Base-by-base conservation (phyloP, 2,888 invertebrate genomes). In the Ornithoptera priamus region DNA sequence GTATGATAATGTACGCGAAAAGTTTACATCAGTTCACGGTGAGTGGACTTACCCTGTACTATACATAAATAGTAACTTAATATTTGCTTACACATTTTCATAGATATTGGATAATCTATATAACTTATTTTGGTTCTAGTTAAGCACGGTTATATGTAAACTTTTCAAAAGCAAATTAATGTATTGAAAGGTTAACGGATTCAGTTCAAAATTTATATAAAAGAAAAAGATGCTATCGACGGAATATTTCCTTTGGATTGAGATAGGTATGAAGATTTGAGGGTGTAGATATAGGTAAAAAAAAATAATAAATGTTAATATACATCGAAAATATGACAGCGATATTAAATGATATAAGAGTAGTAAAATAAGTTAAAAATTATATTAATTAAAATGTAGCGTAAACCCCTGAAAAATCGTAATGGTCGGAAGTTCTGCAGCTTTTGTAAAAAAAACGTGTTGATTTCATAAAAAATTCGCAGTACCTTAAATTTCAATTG, bases 1-100 rank as follows among this genome's bases (percentile, higher is more conserved):
- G 85, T 80, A 78, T 77, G 76, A 81, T 82, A 80, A 85, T 84
- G 85, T 80, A 79, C 78, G 81, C 79, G 80, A 81, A 81, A 87
- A 88, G 79, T 88, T 85, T 85, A 76, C 81, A 79, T 76, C 78
- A 77, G 80, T 80, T 83, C 75, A 81, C 81, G 88, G 91, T 92
- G 78, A 90, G 91, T 81, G 72, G 18, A 58, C 22, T 61, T 20
- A 22, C n/a, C 6, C 17, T 61, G 50, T 5, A 50, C 10, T 15
- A 17, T 50, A 1, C 17, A 17, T 15, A 50, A 50, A 12, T 50
- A 15, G 2, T 50, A 50, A 50, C 5, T 18, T 1, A 15, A 50
- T 15, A 15, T 50, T 1, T 50, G 1, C 10, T 50, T 50, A 50
- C 18, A 18, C 17, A 50, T 50, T 50, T 17, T 50, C 15, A 17